Conservation (phyloP, 2,888 invertebrate species). For the Oscheius sp. region DNA sequence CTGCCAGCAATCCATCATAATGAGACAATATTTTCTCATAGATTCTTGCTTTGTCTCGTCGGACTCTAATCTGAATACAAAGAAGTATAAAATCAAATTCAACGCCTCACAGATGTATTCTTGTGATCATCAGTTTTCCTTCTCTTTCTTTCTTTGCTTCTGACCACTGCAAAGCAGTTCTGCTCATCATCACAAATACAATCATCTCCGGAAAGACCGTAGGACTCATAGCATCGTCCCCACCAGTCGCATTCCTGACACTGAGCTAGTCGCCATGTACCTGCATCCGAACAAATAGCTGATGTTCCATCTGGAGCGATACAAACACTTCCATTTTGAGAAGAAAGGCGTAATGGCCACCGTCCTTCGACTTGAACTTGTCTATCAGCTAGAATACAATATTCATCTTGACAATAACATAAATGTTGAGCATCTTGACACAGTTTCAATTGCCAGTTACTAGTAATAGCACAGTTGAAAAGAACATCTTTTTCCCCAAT, state of each 20-base stretch:
- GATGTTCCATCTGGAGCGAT: constrained; percentile 14
- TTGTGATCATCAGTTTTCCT: neutral
- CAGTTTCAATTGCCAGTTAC: constrained; percentile 30
- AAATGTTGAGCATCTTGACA: constrained; percentile 25
- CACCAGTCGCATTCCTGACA: constrained; percentile 40
- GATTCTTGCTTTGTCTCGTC: constrained; percentile 43
- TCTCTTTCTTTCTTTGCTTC: constrained; percentile 7
- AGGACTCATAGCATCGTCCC: constrained; percentile 23
- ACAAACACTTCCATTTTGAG: constrained; percentile 21
- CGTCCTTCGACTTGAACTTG: constrained; percentile 28
- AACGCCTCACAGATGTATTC: neutral
- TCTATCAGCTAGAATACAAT: constrained; percentile 29
- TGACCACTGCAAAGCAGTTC: constrained; percentile 23
- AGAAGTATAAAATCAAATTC: no score
- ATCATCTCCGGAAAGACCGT: constrained; percentile 18
- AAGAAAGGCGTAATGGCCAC: constrained; percentile 5
- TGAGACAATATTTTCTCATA: constrained; percentile 60
- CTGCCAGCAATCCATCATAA: constrained; percentile 64
- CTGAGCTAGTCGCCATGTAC: constrained; percentile 4
- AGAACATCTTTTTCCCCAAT: constrained; percentile 36
- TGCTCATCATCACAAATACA: constrained; percentile 31
- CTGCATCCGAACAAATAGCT: constrained; percentile 5
- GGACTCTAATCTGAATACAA: constrained; percentile 36
- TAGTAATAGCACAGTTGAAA: constrained; percentile 45
- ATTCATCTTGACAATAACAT: constrained; percentile 35